Conservation (phyloP, 1,140 invertebrate species). For the Trissolcus basalis region DNA sequence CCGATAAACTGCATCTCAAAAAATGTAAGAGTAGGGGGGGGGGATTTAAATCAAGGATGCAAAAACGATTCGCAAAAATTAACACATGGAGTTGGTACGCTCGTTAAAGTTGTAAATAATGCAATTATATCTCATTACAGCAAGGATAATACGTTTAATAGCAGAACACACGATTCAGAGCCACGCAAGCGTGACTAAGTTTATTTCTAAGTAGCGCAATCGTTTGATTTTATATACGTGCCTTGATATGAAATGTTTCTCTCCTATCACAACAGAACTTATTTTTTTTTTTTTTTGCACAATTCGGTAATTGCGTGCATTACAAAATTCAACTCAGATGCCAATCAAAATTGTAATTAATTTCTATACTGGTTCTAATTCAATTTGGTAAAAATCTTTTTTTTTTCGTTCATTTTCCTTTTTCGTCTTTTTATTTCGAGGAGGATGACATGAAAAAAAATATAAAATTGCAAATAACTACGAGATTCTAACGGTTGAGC, state of each 20-base stretch:
- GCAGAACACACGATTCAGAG: constrained; percentile 15
- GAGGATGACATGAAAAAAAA: not conserved
- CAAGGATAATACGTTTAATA: constrained; percentile 32
- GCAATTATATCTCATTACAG: constrained; percentile 34
- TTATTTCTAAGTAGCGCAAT: constrained; percentile 28
- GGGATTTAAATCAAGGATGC: not conserved
- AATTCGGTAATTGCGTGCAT: too few relatives aligned
- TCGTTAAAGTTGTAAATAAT: constrained; percentile 19
- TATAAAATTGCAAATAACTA: constrained; percentile 29
- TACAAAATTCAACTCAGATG: too few relatives aligned
- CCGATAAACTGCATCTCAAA: not conserved
- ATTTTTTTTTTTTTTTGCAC: not conserved
- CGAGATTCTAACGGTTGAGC: constrained; percentile 27
- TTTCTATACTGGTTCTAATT: too few relatives aligned
- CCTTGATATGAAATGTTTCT: not conserved
- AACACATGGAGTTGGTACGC: not conserved
- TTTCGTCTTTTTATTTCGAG: too few relatives aligned
- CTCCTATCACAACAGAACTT: not conserved
- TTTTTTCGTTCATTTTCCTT: too few relatives aligned
- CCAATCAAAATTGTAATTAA: not conserved
- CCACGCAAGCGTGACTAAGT: constrained; percentile 28
- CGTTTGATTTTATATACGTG: constrained; percentile 19
- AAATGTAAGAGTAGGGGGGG: not conserved
- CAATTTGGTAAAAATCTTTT: too few relatives aligned
- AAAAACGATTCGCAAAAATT: not conserved